phyloP scores from a whole-genome alignment of 2,113 vertebrate species.

The Phyllopteryx taeniolatus region DNA sequence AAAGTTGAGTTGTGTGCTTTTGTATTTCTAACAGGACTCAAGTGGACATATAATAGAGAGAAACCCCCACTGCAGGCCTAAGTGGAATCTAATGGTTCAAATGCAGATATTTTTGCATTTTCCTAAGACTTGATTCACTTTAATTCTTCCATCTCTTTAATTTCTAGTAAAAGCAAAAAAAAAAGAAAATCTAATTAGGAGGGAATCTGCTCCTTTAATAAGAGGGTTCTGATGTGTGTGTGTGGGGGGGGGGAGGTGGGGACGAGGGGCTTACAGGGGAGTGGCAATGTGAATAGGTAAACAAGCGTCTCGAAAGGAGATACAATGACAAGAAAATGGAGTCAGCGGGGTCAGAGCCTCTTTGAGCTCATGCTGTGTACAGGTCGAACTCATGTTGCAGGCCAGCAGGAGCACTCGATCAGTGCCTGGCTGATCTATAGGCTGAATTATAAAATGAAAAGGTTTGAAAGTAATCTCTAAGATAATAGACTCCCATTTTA shows the following conservation, averaged over 20 bases:
- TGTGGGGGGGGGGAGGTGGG: not conserved
- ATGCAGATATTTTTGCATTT: not conserved
- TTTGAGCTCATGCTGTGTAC: constrained; percentile 26
- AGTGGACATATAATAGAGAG: not conserved
- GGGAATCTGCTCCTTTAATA: not conserved
- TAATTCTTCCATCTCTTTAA: not conserved
- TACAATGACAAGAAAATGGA: constrained; percentile 23
- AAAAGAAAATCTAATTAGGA: constrained; percentile 10
- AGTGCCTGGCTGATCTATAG: constrained; percentile 37
- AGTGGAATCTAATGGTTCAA: not conserved
- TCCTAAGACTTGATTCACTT: not conserved
- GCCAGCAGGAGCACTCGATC: constrained; percentile 43
- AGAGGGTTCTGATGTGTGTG: not conserved
- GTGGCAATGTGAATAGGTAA: constrained; percentile 5
- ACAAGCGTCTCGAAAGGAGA: constrained; percentile 2
- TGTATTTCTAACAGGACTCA: not conserved
- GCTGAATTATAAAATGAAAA: constrained; percentile 49
- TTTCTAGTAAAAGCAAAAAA: not conserved
- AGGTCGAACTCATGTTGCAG: constrained; percentile 22
- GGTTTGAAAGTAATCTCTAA: constrained; percentile 64
- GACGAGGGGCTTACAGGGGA: not conserved
- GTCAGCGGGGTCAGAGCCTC: constrained; percentile 25
- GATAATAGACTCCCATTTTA: constrained; percentile 64
- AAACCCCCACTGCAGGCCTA: not conserved
- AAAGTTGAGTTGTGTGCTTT: not conserved